Evolutionary conservation across 2,888 invertebrate genomes (phyloP).

Genomic region (Iphiclides podalirius): DNA sequence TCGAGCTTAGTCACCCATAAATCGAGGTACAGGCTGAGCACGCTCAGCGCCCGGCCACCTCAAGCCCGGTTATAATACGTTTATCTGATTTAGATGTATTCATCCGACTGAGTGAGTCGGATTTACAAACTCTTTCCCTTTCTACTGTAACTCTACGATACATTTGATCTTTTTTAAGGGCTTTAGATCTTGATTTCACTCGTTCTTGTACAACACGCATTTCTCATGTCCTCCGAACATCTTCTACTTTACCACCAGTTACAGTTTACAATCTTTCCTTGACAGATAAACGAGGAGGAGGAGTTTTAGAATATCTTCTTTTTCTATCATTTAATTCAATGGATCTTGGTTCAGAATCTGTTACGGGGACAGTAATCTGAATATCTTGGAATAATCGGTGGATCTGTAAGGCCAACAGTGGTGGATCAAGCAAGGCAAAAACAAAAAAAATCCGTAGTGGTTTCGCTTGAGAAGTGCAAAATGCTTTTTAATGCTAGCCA

Average conservation of each 20-base stretch:
- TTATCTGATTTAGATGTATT: slow-evolving; percentile 51
- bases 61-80: slow-evolving; percentile 39
- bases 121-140: slow-evolving; percentile 62
- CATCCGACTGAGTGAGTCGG: slow-evolving; percentile 43
- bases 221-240: slow-evolving; percentile 74
- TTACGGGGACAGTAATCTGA: slow-evolving; percentile 78
- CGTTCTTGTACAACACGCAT: slow-evolving; percentile 76
- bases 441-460: no score
- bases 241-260: slow-evolving; percentile 89
- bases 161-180: slow-evolving; percentile 65
- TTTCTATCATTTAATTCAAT: slow-evolving; percentile 72
- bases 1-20: no score
- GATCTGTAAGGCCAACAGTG: no score
- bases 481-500: no score
- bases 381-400: no score
- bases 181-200: slow-evolving; percentile 76
- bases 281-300: slow-evolving; percentile 84
- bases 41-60: no score
- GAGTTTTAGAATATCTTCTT: slow-evolving; percentile 65
- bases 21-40: no score
- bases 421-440: no score
- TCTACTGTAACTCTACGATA: slow-evolving; percentile 76
- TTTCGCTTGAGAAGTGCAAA: no score
- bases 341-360: slow-evolving; percentile 64
- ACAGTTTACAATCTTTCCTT: slow-evolving; percentile 89